These are phyloP conservation scores for Talpa occidentalis DNA, from an alignment of 2,113 vertebrate genomes.

Conservation along the genomic window DNA sequence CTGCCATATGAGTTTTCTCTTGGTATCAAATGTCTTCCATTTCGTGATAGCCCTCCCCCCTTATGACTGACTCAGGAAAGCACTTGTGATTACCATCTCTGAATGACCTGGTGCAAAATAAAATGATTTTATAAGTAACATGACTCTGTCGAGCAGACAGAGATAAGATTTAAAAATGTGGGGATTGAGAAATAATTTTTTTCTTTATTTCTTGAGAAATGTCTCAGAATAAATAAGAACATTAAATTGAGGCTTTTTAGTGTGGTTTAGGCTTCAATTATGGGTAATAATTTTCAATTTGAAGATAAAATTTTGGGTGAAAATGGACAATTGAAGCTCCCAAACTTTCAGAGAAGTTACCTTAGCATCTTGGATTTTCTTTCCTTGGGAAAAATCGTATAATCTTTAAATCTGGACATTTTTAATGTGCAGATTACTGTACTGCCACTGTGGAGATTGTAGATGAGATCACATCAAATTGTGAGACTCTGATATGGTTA, in stretches of 20 bases:
- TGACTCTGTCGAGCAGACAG: neutral
- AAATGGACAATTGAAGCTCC: conserved; percentile 37
- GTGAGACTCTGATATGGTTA: neutral
- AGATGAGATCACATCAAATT: neutral
- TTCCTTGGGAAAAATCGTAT: neutral
- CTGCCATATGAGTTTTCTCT: neutral
- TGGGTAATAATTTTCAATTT: conserved; percentile 50
- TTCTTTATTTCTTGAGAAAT: conserved; percentile 57
- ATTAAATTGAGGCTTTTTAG: conserved; percentile 50
- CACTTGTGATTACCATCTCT: conserved; percentile 29
- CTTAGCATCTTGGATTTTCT: conserved; percentile 19
- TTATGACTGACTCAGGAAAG: conserved; percentile 35
- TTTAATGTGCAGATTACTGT: neutral
- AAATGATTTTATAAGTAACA: conserved; percentile 30
- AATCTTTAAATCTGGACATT: neutral
- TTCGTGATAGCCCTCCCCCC: neutral
- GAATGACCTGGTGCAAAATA: conserved; percentile 16
- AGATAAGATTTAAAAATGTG: conserved; percentile 16
- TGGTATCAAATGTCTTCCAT: neutral
- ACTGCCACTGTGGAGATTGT: neutral
- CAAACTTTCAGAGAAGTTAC: conserved; percentile 38
- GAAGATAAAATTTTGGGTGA: conserved; percentile 51
- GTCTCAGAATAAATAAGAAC: conserved; percentile 56
- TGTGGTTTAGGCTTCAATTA: conserved; percentile 45
- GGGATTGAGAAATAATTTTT: conserved; percentile 36